Percentiles rank a stretch among this genome's conserved stretches.
These are phyloP conservation scores for Xylota sylvarum DNA, from an alignment of 2,888 invertebrate genomes.

Conservation along the genomic window DNA sequence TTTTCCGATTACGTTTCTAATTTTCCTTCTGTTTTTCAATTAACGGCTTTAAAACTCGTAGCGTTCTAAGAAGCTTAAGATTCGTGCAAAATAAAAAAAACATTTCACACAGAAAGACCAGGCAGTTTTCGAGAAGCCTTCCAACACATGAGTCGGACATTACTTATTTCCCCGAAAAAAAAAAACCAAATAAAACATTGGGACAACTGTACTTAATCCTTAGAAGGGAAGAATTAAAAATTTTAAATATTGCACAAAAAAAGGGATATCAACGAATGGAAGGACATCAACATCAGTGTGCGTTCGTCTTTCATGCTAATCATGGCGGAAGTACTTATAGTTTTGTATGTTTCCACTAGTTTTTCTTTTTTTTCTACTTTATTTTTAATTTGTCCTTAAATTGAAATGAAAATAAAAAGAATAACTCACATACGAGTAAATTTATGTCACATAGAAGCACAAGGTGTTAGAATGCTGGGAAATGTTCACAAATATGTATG, in stretches of 20 bases:
- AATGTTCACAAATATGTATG: too few relatives aligned
- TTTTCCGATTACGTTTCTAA: slow-evolving; percentile 1
- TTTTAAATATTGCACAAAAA: slow-evolving; percentile 28
- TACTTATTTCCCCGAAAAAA: neutral
- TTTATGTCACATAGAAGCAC: too few relatives aligned
- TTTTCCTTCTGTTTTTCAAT: slow-evolving; percentile 15
- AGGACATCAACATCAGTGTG: slow-evolving; percentile 20
- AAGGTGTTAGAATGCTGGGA: too few relatives aligned
- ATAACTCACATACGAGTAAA: too few relatives aligned
- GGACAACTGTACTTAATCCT: slow-evolving; percentile 26
- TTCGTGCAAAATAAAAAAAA: slow-evolving; percentile 5
- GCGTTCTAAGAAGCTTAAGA: slow-evolving; percentile 7
- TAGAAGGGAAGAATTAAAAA: slow-evolving; percentile 34
- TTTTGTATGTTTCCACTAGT: slow-evolving; percentile 34
- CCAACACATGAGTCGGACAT: neutral
- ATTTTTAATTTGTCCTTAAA: slow-evolving; percentile 21
- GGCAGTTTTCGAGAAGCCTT: neutral
- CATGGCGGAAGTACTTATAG: slow-evolving; percentile 32
- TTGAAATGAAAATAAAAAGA: neutral
- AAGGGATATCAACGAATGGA: slow-evolving; percentile 5
- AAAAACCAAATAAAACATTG: slow-evolving; percentile 20
- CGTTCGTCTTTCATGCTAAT: slow-evolving; percentile 16
- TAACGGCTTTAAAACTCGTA: slow-evolving; percentile 35
- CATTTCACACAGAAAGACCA: neutral
- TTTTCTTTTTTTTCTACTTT: neutral